Evolutionary conservation across 1,140 invertebrate species (phyloP).

Genomic region (Drosophila nigrodunni): DNA sequence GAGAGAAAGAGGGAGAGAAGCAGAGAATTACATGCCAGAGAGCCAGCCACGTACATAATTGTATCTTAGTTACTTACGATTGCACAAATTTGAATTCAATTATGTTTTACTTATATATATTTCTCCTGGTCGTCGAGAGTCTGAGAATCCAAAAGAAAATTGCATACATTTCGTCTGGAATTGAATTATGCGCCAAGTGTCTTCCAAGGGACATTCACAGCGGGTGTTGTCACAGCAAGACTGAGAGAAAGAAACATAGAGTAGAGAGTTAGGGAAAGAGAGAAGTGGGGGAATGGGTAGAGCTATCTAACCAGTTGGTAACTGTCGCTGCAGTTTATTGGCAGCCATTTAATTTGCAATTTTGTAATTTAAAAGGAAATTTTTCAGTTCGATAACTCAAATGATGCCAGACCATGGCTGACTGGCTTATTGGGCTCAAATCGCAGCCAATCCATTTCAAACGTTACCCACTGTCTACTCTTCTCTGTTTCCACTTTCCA

Average conservation of each 20-base stretch:
- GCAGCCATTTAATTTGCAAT: constrained; percentile 81
- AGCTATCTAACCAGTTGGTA: constrained; percentile 28
- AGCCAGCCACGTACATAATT: constrained; percentile 80
- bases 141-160: constrained; percentile 62
- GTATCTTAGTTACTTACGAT: constrained; percentile 84
- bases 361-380: constrained; percentile 83
- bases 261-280: neutral
- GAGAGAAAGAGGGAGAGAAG: constrained; percentile 10
- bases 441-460: neutral
- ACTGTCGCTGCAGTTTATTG: constrained; percentile 44
- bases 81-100: constrained; percentile 65
- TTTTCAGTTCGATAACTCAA: constrained; percentile 83
- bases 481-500: neutral
- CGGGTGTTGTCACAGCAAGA: neutral
- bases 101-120: constrained; percentile 62
- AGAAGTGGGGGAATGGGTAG: neutral
- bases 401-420: constrained; percentile 71
- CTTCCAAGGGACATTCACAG: constrained; percentile 37
- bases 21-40: constrained; percentile 31
- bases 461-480: neutral
- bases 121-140: constrained; percentile 40
- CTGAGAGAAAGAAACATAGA: neutral
- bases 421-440: constrained; percentile 34
- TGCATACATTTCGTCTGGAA: constrained; percentile 77
- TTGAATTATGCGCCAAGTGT: constrained; percentile 76